A percentile compares a stretch with the other conserved stretches of the same genome.
These are phyloP conservation scores for Anodontia alba DNA, from an alignment of 2,888 invertebrate species.

Conservation along the genomic window DNA sequence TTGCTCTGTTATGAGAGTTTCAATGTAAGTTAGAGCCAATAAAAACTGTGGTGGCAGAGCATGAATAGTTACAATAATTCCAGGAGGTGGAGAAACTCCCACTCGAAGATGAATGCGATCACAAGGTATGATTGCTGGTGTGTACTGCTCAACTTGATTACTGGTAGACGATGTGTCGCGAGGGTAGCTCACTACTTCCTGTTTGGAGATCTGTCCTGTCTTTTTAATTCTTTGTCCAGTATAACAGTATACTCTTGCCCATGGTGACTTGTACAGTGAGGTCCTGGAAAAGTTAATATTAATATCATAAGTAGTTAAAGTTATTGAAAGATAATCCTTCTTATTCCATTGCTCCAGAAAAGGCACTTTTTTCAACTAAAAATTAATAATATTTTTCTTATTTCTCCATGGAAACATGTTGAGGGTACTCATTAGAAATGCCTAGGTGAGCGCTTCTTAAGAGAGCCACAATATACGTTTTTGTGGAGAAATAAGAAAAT, in stretches of 20 bases:
- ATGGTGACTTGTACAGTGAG: conserved; percentile 81
- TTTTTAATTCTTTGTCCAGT: conserved; percentile 83
- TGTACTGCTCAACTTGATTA: conserved; percentile 80
- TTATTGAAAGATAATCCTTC: neutral
- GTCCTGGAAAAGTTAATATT: conserved; percentile 66
- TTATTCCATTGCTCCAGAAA: too few species aligned
- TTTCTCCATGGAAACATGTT: too few species aligned
- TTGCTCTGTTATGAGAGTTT: conserved; percentile 80
- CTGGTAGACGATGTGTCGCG: conserved; percentile 77
- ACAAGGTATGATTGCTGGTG: conserved; percentile 81
- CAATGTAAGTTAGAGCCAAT: conserved; percentile 83
- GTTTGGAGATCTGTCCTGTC: conserved; percentile 79
- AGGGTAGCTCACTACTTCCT: conserved; percentile 83
- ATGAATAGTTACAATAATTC: conserved; percentile 81
- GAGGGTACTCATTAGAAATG: too few species aligned
- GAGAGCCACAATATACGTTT: too few species aligned
- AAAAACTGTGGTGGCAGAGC: conserved; percentile 84
- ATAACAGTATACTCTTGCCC: conserved; percentile 83
- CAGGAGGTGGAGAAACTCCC: conserved; percentile 82
- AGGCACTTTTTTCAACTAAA: too few species aligned
- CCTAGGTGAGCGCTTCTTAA: too few species aligned
- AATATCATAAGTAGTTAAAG: too few species aligned
- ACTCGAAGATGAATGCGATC: conserved; percentile 81
- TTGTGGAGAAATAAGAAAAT: too few species aligned
- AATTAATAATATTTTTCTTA: too few species aligned